These are phyloP conservation scores for Coleophora deauratella DNA, from an alignment of 2,888 invertebrate species.

Conservation along the genomic window DNA sequence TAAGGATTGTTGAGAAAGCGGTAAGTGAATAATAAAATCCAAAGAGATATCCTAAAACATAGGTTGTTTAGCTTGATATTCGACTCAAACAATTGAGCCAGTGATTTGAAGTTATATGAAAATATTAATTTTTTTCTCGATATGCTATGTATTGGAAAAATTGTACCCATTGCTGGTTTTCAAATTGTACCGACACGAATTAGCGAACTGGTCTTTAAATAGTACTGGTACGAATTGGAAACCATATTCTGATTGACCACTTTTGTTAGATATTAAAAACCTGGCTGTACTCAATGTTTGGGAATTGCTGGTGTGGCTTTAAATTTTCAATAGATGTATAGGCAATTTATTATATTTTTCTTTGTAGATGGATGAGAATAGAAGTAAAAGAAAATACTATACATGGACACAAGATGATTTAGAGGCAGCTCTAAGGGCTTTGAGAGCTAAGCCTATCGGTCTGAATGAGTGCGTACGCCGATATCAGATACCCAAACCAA, in stretches of 20 bases:
- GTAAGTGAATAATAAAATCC: too few relatives aligned
- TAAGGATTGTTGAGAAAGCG: constrained; percentile 1
- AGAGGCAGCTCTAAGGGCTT: constrained; percentile 2
- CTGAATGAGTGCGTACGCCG: constrained; percentile 1
- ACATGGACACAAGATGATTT: constrained; percentile 2
- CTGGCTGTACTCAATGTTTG: not conserved
- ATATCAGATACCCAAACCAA: constrained; percentile 3
- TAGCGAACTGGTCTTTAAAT: constrained; percentile 3
- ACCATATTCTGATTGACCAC: not conserved
- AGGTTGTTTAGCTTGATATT: constrained; percentile 1
- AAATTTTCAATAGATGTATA: too few relatives aligned
- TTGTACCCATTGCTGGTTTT: constrained; percentile 4
- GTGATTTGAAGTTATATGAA: constrained; percentile 2
- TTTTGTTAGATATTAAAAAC: constrained; percentile 1
- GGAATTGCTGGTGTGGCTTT: too few relatives aligned
- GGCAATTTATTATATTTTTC: not conserved
- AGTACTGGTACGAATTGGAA: constrained; percentile 3
- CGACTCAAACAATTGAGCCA: not conserved
- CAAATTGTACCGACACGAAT: constrained; percentile 3
- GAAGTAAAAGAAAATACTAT: constrained; percentile 5
- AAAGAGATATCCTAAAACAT: not conserved
- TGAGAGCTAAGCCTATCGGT: constrained; percentile 2
- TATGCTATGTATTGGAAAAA: constrained; percentile 1
- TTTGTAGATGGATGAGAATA: constrained; percentile 1
- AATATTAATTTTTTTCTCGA: not conserved